These are phyloP conservation scores for Dendroctonus valens DNA, from an alignment of 1,140 invertebrate species.

Conservation along the genomic window DNA sequence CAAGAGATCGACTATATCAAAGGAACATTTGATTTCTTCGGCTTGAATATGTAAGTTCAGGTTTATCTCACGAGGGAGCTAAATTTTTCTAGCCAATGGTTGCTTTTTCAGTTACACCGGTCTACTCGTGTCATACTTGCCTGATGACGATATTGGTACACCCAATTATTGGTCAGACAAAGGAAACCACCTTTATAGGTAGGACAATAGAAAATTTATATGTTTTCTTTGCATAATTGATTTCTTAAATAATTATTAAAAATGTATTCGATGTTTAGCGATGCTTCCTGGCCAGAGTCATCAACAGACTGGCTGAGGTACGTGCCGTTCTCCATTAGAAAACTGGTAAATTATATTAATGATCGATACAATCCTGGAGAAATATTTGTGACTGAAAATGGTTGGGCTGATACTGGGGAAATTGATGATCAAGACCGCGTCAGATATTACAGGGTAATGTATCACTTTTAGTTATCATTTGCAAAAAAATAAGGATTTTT, in stretches of 20 bases:
- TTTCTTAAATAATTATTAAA: not conserved
- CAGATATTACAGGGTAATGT: conserved; percentile 44
- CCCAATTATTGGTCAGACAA: conserved; percentile 31
- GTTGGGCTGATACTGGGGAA: conserved; percentile 52
- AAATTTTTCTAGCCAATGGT: conserved; percentile 4
- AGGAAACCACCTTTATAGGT: conserved; percentile 22
- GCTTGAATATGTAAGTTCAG: conserved; percentile 44
- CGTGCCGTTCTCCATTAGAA: conserved; percentile 68
- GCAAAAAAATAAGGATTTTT: too few species aligned
- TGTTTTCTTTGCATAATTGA: not conserved
- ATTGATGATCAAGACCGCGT: conserved; percentile 55
- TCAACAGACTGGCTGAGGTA: conserved; percentile 7
- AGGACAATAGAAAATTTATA: not conserved
- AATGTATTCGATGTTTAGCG: conserved; percentile 4
- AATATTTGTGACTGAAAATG: conserved; percentile 63
- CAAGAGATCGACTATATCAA: conserved; percentile 50
- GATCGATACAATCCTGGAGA: conserved; percentile 57
- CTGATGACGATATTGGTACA: conserved; percentile 18
- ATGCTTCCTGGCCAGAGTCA: conserved; percentile 20
- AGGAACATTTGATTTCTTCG: conserved; percentile 45
- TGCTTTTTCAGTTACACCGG: conserved; percentile 49
- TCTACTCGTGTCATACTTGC: conserved; percentile 13
- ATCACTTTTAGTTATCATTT: conserved; percentile 14
- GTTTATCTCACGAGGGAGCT: conserved; percentile 1
- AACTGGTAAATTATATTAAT: conserved; percentile 68